Conservation (phyloP, 1,140 invertebrate species). For the Gryon sp. region DNA sequence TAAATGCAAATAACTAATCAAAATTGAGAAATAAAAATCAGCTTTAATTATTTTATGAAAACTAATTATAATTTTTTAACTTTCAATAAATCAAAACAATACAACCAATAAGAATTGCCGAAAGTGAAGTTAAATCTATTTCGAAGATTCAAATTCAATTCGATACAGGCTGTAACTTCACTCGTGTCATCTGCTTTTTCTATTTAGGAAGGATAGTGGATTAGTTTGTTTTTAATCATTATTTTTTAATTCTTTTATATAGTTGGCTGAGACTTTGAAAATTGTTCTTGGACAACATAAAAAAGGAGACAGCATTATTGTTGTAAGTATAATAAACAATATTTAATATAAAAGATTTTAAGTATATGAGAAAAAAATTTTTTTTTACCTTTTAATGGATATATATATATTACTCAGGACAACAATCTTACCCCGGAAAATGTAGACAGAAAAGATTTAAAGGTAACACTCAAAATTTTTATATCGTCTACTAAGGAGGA, state of each 20-base stretch:
- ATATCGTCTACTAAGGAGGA: constrained; percentile 76
- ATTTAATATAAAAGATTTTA: constrained; percentile 21
- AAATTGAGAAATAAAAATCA: too few species aligned
- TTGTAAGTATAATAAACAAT: constrained; percentile 65
- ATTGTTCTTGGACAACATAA: constrained; percentile 82
- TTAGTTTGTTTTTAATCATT: constrained; percentile 3
- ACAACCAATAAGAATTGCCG: too few species aligned
- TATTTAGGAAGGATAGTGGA: neutral
- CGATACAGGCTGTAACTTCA: too few species aligned
- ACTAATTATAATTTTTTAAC: too few species aligned
- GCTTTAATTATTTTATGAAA: too few species aligned
- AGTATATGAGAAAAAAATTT: neutral
- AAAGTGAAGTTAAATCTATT: too few species aligned
- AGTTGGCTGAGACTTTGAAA: constrained; percentile 87
- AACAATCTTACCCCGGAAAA: constrained; percentile 61
- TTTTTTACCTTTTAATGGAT: constrained; percentile 6
- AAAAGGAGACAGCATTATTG: constrained; percentile 62
- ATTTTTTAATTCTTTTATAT: constrained; percentile 69
- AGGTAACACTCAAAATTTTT: constrained; percentile 82
- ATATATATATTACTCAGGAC: constrained; percentile 2
- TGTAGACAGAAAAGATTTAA: constrained; percentile 80
- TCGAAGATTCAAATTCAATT: too few species aligned
- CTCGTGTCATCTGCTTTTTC: too few species aligned
- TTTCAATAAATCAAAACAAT: too few species aligned
- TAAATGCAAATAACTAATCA: too few species aligned